phyloP scores from a whole-genome alignment of 2,113 vertebrate species.

The Hydrolagus affinis region DNA sequence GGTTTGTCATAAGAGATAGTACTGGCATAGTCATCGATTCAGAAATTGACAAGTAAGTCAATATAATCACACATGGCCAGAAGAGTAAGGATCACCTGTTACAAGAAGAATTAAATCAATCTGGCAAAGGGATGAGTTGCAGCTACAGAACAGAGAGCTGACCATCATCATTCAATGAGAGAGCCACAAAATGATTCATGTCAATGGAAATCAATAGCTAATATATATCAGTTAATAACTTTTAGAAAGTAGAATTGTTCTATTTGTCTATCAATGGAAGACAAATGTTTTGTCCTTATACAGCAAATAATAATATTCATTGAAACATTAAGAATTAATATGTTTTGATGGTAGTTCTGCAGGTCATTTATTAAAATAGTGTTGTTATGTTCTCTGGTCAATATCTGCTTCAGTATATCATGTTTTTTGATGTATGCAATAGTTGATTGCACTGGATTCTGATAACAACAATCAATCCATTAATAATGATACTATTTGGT shows the following conservation, averaged over 20 bases:
- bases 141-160: not conserved
- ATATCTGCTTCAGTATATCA: not conserved
- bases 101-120: not conserved
- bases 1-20: too few species aligned
- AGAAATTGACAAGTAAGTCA: not conserved
- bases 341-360: not conserved
- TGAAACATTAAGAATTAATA: not conserved
- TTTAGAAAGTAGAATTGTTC: not conserved
- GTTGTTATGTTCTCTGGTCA: not conserved
- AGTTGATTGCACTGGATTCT: not conserved
- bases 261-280: not conserved
- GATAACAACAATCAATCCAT: not conserved
- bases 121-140: not conserved
- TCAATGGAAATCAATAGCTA: not conserved
- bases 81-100: not conserved
- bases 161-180: constrained; percentile 14
- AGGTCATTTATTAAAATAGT: not conserved
- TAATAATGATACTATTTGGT: not conserved
- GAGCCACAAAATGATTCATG: not conserved
- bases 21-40: not conserved
- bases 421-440: not conserved
- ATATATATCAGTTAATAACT: not conserved
- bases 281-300: not conserved
- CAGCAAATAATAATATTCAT: not conserved
- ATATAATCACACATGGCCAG: not conserved